These are phyloP conservation scores for Myotis brandtii DNA, from an alignment of 2,113 vertebrate species.

Conservation along the genomic window DNA sequence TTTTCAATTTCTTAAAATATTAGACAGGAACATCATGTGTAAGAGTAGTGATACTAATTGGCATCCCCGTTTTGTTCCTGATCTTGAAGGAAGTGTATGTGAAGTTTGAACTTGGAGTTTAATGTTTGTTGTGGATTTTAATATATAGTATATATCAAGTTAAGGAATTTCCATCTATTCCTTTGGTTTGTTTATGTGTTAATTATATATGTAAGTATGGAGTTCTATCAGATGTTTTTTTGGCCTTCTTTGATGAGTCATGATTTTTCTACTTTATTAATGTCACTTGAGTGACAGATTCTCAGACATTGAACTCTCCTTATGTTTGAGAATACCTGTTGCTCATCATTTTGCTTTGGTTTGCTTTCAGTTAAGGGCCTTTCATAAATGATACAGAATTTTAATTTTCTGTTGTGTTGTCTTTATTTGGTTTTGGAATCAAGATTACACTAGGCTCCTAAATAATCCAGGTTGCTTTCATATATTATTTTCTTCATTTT, in stretches of 20 bases:
- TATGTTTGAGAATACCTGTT: neutral
- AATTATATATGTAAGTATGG: neutral
- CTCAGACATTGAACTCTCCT: neutral
- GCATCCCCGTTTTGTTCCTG: neutral
- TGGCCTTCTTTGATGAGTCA: neutral
- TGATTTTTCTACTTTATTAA: slow-evolving; percentile 17
- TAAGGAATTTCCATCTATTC: neutral
- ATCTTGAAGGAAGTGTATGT: neutral
- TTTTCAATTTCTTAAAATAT: neutral
- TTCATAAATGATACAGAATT: slow-evolving; percentile 21
- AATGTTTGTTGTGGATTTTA: neutral
- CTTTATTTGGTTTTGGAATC: slow-evolving; percentile 5
- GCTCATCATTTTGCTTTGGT: slow-evolving; percentile 43
- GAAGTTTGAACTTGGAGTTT: neutral
- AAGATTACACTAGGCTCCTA: neutral
- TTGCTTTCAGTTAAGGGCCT: neutral
- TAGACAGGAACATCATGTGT: neutral
- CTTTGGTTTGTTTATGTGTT: slow-evolving; percentile 37
- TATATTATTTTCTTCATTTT: neutral
- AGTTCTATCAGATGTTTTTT: neutral
- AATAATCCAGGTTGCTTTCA: neutral
- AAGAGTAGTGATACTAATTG: neutral
- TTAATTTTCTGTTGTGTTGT: neutral
- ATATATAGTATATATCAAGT: neutral
- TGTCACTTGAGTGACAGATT: neutral